These are phyloP conservation scores for Corythornis vintsioides DNA, from an alignment of 2,113 vertebrate species.

Conservation along the genomic window DNA sequence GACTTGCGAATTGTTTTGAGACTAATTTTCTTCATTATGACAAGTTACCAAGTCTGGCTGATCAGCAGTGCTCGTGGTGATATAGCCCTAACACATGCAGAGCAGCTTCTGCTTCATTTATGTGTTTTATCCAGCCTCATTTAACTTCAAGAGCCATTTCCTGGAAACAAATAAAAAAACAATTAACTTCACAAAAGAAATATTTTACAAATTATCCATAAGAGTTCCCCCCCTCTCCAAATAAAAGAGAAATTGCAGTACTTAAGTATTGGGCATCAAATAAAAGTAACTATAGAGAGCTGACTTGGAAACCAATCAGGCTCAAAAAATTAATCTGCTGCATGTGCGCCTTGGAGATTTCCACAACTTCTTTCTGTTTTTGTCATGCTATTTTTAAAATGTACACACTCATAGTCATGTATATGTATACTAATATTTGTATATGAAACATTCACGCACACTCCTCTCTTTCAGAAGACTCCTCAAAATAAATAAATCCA, in stretches of 20 bases:
- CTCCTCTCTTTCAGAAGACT: not conserved
- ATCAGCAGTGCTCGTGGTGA: constrained; percentile 55
- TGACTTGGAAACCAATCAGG: not conserved
- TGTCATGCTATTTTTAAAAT: not conserved
- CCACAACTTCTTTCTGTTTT: not conserved
- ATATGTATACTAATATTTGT: not conserved
- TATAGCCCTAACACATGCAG: constrained; percentile 57
- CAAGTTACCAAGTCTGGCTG: constrained; percentile 50
- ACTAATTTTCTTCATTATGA: constrained; percentile 99
- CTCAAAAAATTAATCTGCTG: not conserved
- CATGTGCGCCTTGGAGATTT: not conserved
- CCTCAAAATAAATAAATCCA: not conserved
- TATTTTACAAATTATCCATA: not conserved
- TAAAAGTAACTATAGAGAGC: not conserved
- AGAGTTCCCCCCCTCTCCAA: not conserved
- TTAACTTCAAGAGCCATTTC: constrained; percentile 79
- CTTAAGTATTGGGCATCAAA: not conserved
- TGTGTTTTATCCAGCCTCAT: constrained; percentile 78
- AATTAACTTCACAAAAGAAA: constrained; percentile 22
- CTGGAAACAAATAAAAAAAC: constrained; percentile 72
- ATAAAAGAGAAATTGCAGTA: not conserved
- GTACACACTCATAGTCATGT: not conserved
- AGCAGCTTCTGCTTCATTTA: constrained; percentile 79
- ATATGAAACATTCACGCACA: not conserved
- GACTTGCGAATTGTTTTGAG: constrained; percentile 98